Evolutionary conservation across 2,888 invertebrate species (phyloP).

Genomic region (Parasteatoda lunata): DNA sequence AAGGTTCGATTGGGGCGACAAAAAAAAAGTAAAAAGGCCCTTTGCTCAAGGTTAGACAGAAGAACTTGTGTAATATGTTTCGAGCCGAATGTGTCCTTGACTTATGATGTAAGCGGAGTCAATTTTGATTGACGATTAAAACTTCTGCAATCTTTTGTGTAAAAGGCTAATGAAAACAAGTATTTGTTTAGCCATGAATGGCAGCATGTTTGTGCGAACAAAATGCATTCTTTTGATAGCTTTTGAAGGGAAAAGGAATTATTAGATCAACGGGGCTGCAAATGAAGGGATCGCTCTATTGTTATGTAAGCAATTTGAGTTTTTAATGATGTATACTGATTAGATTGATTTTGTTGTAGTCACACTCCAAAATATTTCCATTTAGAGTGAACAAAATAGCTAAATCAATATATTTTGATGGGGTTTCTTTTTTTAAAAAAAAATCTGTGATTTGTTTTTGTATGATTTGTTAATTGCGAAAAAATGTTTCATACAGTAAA

Average conservation of each 20-base stretch:
- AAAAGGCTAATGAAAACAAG: background rate
- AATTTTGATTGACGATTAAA: conserved; percentile 40
- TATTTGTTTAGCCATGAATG: background rate
- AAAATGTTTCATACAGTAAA: no score
- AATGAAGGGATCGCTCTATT: background rate
- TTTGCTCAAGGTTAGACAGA: conserved; percentile 23
- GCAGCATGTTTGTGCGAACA: background rate
- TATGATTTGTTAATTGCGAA: no score
- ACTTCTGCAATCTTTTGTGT: conserved; percentile 3
- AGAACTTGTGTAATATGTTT: conserved; percentile 47
- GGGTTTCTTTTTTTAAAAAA: no score
- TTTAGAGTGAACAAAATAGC: no score
- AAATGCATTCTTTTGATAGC: background rate
- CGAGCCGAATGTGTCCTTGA: conserved; percentile 22
- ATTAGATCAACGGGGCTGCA: background rate
- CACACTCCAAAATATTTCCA: no score
- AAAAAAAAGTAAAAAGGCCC: background rate
- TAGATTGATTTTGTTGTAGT: no score
- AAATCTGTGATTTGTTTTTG: no score
- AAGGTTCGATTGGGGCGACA: conserved; percentile 30
- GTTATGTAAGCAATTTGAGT: background rate
- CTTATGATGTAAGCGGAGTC: conserved; percentile 49
- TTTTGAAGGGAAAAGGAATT: background rate
- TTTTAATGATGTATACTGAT: no score
- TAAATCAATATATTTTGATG: no score